phyloP scores from a whole-genome alignment of 2,888 invertebrate genomes.

The Busseola fusca region DNA sequence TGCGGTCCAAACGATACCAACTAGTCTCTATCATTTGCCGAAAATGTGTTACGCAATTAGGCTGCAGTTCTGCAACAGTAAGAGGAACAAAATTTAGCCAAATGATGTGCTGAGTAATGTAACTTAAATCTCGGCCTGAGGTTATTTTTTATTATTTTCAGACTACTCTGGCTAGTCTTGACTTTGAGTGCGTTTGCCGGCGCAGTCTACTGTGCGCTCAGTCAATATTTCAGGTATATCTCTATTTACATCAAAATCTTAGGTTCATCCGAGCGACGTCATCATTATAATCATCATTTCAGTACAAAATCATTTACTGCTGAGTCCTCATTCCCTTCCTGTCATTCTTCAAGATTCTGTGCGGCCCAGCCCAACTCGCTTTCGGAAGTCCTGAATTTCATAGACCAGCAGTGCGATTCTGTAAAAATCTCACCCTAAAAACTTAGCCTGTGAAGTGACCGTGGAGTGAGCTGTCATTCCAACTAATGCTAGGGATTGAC shows the following conservation, averaged over 20 bases:
- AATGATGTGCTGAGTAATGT: background rate
- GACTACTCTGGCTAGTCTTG: conserved; percentile 77
- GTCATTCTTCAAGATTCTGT: background rate
- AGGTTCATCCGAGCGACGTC: background rate
- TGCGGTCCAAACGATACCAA: too few relatives aligned
- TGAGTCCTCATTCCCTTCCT: too few relatives aligned
- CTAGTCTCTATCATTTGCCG: too few relatives aligned
- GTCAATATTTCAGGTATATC: conserved; percentile 70
- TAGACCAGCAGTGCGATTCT: too few relatives aligned
- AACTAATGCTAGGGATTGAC: too few relatives aligned
- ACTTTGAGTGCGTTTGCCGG: conserved; percentile 78
- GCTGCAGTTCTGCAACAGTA: too few relatives aligned
- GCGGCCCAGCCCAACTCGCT: background rate
- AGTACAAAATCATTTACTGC: background rate
- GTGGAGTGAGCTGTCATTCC: too few relatives aligned
- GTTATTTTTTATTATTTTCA: conserved; percentile 26
- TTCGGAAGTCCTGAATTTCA: background rate
- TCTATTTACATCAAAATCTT: background rate
- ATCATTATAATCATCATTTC: background rate
- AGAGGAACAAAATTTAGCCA: background rate
- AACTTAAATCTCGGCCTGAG: background rate
- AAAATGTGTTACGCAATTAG: too few relatives aligned
- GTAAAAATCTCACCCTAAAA: too few relatives aligned
- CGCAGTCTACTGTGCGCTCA: conserved; percentile 80
- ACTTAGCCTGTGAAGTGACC: too few relatives aligned